Conservation (phyloP, 2,797 vertebrate species). For the Rhinogobio ventralis region DNA sequence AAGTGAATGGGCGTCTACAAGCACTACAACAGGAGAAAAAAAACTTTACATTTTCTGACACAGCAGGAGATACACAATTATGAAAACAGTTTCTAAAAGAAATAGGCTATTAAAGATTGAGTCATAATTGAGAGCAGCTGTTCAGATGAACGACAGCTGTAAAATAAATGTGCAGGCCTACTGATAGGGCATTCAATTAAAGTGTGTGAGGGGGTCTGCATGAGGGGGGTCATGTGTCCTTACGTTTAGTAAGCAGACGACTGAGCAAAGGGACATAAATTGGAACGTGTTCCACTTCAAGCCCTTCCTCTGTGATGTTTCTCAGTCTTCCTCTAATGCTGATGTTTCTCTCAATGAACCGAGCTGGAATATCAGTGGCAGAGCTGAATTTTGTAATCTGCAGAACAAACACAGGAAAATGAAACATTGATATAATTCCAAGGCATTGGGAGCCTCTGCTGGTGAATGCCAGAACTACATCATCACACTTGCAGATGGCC, state of each 20-base stretch:
- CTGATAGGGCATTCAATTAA: slow-evolving; percentile 22
- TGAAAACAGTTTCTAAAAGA: slow-evolving; percentile 16
- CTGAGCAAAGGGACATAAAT: slow-evolving; percentile 85
- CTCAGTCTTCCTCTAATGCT: slow-evolving; percentile 86
- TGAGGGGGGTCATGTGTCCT: slow-evolving; percentile 62
- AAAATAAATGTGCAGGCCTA: slow-evolving; percentile 28
- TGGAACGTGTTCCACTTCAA: slow-evolving; percentile 91
- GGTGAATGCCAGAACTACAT: neutral
- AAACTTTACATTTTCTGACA: neutral
- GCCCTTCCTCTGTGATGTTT: slow-evolving; percentile 80
- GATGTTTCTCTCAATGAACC: slow-evolving; percentile 88
- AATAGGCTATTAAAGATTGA: slow-evolving; percentile 34
- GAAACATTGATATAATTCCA: neutral
- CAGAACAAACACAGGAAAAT: slow-evolving; percentile 13
- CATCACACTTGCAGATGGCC: neutral
- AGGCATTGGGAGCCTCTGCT: neutral
- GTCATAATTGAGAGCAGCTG: slow-evolving; percentile 49
- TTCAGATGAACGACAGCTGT: slow-evolving; percentile 50
- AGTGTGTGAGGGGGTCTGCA: slow-evolving; percentile 8
- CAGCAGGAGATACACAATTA: neutral
- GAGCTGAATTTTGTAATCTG: slow-evolving; percentile 84
- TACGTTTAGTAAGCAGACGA: slow-evolving; percentile 79
- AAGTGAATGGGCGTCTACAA: neutral
- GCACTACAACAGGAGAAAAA: neutral
- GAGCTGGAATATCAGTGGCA: slow-evolving; percentile 84